Evolutionary conservation across 2,113 vertebrate genomes (phyloP).

Genomic region (Passer montanus): DNA sequence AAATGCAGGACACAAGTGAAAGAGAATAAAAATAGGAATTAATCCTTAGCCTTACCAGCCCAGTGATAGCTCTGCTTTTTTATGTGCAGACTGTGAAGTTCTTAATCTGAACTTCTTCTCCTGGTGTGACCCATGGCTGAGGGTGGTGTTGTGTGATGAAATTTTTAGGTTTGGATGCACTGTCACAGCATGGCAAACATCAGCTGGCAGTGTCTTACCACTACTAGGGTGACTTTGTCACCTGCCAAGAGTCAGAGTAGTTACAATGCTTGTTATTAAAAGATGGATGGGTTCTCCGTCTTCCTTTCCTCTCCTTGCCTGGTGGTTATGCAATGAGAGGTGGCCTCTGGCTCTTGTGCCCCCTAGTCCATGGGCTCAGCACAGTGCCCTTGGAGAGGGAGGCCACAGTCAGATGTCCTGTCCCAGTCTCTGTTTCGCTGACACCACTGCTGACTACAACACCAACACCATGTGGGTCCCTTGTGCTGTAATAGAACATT

Average conservation of each 20-base stretch:
- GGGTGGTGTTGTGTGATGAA: neutral
- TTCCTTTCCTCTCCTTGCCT: neutral
- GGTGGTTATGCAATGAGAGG: neutral
- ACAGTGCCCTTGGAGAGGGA: fast-evolving
- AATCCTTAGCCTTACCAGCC: neutral
- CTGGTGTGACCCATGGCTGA: neutral
- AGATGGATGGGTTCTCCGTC: neutral
- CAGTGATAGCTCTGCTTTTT: neutral
- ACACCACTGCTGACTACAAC: neutral
- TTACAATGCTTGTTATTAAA: neutral
- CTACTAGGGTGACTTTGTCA: neutral
- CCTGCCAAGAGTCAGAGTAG: neutral
- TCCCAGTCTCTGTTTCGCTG: neutral
- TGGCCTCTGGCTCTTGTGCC: fast-evolving
- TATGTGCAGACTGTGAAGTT: neutral
- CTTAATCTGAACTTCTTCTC: neutral
- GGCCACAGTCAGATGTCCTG: neutral
- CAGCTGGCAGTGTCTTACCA: fast-evolving
- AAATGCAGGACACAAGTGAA: neutral
- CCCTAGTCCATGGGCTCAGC: neutral
- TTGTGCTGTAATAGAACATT: neutral
- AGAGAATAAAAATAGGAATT: neutral
- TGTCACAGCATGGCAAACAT: neutral
- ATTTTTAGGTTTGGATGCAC: neutral
- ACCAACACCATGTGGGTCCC: fast-evolving